phyloP scores from a whole-genome alignment of 1,140 invertebrate species.

The Thaumatotibia leucotreta region DNA sequence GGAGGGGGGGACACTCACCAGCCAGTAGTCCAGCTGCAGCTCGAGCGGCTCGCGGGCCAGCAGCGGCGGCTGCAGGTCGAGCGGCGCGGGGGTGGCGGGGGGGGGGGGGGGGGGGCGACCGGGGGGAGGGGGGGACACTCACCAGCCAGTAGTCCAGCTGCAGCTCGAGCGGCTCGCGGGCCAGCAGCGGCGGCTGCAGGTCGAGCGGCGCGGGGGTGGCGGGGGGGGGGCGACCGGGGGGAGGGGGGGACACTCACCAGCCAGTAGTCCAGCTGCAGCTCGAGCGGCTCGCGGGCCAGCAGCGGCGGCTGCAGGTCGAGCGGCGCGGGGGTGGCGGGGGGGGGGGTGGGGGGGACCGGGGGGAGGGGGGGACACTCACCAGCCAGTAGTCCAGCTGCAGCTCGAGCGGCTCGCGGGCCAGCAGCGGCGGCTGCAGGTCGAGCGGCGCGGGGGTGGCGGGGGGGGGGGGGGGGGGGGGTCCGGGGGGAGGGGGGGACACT shows the following conservation, averaged over 20 bases:
- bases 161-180: constrained; percentile 88
- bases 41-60: constrained; percentile 86
- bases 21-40: constrained; percentile 96
- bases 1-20: constrained; percentile 70
- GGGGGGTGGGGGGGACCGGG: constrained; percentile 70
- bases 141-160: constrained; percentile 96
- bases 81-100: constrained; percentile 77
- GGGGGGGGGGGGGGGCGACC: constrained; percentile 78
- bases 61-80: constrained; percentile 60
- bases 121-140: constrained; percentile 58
- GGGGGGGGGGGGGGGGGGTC: constrained; percentile 73
- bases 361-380: constrained; percentile 64
- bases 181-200: constrained; percentile 50
- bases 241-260: constrained; percentile 74
- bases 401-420: constrained; percentile 86
- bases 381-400: constrained; percentile 97
- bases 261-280: constrained; percentile 97
- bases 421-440: constrained; percentile 59
- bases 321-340: constrained; percentile 78
- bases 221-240: constrained; percentile 76
- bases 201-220: constrained; percentile 76
- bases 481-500: no score
- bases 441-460: constrained; percentile 77
- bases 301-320: constrained; percentile 60
- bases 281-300: constrained; percentile 83